Evolutionary conservation across 2,113 vertebrate species (phyloP), one percentile per base, ranked within the genome.

Genomic region (Galbula dea): DNA sequence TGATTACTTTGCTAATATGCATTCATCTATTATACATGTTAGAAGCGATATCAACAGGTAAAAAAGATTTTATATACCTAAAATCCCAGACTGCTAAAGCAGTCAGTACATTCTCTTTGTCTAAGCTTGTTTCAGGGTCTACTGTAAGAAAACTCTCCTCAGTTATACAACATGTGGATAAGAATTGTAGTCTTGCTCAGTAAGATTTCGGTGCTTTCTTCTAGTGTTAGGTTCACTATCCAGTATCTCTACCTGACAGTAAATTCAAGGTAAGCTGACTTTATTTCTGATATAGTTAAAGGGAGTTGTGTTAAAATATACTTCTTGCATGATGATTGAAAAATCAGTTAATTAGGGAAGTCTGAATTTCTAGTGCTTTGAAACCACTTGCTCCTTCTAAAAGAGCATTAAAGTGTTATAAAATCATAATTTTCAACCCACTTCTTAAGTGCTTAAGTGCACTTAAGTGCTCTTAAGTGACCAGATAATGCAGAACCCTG

Each of bases 1-100:
- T 52, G 72, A 88, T 29, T 57, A 84, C 66, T 95, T 87, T 71
- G 23, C 65, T 95, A 79, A 87, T 83, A 76, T 68, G 46, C 90
- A 77, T 94, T 95, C 88, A 73, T 86, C 57, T 63, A n/a, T 88
- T 78, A 72, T 73, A 48, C 6, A 4, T 11, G n/a, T 61, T 48
- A 82, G 43, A 84, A 61, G 36, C 67, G 45, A 29, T 52, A 48
- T 17, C n/a, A 73, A 19, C 36, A 80, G 59, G 43, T 90, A 61
- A 83, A 88, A n/a, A 88, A 67, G n/a, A 52, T 39, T 86, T 46
- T 78, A 29, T 46, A 11, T 37, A 52, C 43, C 45, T 83, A 62
- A 83, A 83, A 67, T 39, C 22, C 24, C n/a, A 36, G 63, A 14
- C 36, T 52, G 59, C 22, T 80, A 55, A 58, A 34, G 5, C 18